Evolutionary conservation across 2,797 vertebrate species (phyloP).

Genomic region (Nannoperca obscura): DNA sequence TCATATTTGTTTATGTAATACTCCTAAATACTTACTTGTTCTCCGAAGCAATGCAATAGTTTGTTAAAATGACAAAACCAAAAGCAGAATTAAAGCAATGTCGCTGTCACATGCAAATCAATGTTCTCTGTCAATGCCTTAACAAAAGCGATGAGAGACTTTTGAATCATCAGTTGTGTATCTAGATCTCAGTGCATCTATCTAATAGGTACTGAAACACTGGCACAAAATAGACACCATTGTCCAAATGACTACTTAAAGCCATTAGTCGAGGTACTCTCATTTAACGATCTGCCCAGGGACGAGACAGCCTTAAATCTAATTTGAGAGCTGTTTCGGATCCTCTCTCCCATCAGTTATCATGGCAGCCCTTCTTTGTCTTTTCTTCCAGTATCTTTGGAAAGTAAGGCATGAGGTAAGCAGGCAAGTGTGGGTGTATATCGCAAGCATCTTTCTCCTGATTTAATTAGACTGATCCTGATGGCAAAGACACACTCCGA

Average conservation of each 20-base stretch:
- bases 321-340: conserved; percentile 39
- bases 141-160: conserved; percentile 10
- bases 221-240: conserved; percentile 36
- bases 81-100: conserved; percentile 20
- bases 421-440: conserved; percentile 2
- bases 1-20: conserved; percentile 5
- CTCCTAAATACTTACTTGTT: background rate
- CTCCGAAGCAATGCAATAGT: background rate
- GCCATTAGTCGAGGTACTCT: conserved; percentile 31
- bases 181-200: conserved; percentile 11
- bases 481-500: conserved; percentile 54
- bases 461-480: conserved; percentile 73
- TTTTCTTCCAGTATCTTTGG: conserved; percentile 38
- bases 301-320: conserved; percentile 46
- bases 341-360: conserved; percentile 52
- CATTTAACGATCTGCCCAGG: conserved; percentile 38
- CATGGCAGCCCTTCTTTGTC: background rate
- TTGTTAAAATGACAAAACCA: background rate
- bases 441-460: conserved; percentile 30
- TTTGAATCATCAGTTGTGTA: conserved; percentile 38
- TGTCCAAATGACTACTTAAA: conserved; percentile 47
- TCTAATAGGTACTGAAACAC: conserved; percentile 22
- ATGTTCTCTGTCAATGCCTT: conserved; percentile 30
- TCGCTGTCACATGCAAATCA: conserved; percentile 34
- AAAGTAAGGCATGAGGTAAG: conserved; percentile 39